Evolutionary conservation across 1,140 invertebrate genomes (phyloP).

Genomic region (Marisa cornuarietis): DNA sequence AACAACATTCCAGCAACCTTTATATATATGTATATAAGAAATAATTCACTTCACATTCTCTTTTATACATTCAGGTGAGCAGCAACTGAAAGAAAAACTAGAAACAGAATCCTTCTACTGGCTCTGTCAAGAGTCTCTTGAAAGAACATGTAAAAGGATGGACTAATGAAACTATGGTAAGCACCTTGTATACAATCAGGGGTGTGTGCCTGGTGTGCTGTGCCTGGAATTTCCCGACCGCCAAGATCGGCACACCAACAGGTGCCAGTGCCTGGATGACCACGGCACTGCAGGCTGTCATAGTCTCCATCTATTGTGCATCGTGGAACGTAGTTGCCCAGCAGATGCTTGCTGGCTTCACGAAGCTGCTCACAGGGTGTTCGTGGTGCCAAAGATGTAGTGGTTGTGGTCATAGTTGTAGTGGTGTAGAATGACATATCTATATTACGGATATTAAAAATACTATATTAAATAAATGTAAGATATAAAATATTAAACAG

Average conservation of each 20-base stretch:
- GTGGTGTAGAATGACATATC: constrained; percentile 6
- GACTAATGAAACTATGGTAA: background rate
- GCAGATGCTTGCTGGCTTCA: constrained; percentile 31
- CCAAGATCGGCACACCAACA: constrained; percentile 56
- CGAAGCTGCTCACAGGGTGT: constrained; percentile 43
- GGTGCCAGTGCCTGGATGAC: constrained; percentile 17
- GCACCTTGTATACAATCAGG: constrained; percentile 54
- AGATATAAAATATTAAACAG: constrained; percentile 3
- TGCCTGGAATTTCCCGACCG: constrained; percentile 46
- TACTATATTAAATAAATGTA: background rate
- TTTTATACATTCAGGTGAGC: no score
- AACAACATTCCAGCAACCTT: no score
- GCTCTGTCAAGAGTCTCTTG: no score
- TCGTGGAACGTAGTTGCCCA: constrained; percentile 33
- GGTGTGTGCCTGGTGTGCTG: constrained; percentile 32
- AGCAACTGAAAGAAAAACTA: no score
- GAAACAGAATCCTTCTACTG: no score
- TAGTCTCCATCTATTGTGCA: constrained; percentile 48
- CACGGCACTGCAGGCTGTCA: constrained; percentile 49
- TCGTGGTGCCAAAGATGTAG: constrained; percentile 32
- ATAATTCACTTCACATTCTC: no score
- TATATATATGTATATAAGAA: no score
- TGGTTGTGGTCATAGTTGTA: constrained; percentile 7
- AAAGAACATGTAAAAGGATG: no score
- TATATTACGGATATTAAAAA: background rate